Base-by-base conservation (phyloP, 1,140 invertebrate genomes). In the Saccostrea glomerata region DNA sequence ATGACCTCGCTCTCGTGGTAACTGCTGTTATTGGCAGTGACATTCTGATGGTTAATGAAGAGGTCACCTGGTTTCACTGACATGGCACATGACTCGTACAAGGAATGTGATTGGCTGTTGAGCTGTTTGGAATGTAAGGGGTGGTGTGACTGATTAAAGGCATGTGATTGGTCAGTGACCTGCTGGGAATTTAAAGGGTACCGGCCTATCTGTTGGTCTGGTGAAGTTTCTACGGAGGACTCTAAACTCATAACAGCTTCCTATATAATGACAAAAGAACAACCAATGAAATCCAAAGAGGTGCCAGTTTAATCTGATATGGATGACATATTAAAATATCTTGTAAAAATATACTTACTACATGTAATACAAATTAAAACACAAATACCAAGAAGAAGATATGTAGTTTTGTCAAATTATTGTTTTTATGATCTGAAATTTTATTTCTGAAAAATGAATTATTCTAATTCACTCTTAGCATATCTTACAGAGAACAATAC, bases 211-310 rank as follows among this genome's bases (percentile, higher is more conserved):
- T 77, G 25, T 30, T 11, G 30, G 70, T 77, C 70, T 36, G 70
- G 70, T 77, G 70, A 30, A 30, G 23, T 77, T 15, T 77, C 70
- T 15, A 47, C 47, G 9, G 70, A 30, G 11, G 70, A 77, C 23
- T 77, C 70, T 77, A 77, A 30, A 77, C 25, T 77, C 70, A 77
- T 77, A 0, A 77, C 70, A 77, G 70, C 70, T 77, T 25, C 70
- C 70, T 77, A 30, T 0, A 70, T 11, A 77, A 30, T 30, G 13
- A 23, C 77, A 23, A 25, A 56, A 25, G 20, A 4, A 54, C 6
- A 9, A 47, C 47, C 47, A 47, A 47, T 47, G 5, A 47, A 47
- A 47, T 47, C 47, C 9, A 9, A 47, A 5, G 9, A 47, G 9
- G 9, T 47, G 9, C 47, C 5, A 47, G 9, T 47, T 47, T 6